A percentile compares a stretch with the other conserved stretches of the same genome.
Conservation (phyloP, 2,797 vertebrate species). For the Sebastes iracundus region DNA sequence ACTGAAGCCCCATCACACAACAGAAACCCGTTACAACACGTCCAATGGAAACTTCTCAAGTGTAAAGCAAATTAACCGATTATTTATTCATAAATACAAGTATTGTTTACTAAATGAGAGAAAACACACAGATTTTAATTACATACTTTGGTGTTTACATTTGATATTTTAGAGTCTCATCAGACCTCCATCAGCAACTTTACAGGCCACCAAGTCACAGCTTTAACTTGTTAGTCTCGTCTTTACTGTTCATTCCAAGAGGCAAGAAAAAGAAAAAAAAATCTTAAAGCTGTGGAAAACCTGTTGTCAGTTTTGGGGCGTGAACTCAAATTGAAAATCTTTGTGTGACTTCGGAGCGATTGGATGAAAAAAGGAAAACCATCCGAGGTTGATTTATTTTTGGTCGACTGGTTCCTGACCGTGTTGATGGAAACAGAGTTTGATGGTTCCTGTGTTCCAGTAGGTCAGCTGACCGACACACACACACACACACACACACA, state of each 20-base stretch:
- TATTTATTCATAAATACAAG: not conserved
- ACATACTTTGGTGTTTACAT: not conserved
- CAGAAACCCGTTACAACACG: not conserved
- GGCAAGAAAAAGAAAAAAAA: no score
- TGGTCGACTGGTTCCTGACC: slow-evolving; percentile 25
- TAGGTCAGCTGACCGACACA: slow-evolving; percentile 36
- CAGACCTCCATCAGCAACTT: not conserved
- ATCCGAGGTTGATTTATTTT: not conserved
- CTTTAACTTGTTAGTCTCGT: not conserved
- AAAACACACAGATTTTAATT: not conserved
- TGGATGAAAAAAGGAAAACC: not conserved
- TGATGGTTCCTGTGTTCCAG: slow-evolving; percentile 45
- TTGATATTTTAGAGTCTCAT: not conserved
- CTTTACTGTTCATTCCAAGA: not conserved
- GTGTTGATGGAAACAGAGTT: slow-evolving; percentile 35
- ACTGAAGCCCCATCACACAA: not conserved
- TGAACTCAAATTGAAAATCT: not conserved
- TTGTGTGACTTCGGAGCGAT: not conserved
- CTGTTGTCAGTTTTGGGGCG: not conserved
- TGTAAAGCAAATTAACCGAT: not conserved
- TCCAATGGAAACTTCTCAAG: slow-evolving; percentile 36
- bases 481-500: not conserved
- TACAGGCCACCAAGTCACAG: not conserved
- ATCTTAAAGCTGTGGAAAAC: not conserved
- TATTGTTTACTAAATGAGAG: not conserved